Conservation (phyloP, 2,888 invertebrate genomes). For the Philereme vetulata region DNA sequence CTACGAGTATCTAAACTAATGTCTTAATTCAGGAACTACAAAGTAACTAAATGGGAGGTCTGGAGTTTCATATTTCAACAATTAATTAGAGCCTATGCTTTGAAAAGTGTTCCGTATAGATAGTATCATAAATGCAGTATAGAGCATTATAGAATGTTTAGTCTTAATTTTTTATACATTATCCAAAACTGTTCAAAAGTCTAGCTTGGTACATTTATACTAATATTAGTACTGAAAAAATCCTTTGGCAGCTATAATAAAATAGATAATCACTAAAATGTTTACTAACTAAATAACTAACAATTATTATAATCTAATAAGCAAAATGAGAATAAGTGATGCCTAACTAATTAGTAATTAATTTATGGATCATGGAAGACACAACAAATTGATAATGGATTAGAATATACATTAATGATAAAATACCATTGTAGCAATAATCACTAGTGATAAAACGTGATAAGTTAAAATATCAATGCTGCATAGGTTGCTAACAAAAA, state of each 20-base stretch:
- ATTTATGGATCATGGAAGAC: constrained; percentile 55
- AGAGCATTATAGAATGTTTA: constrained; percentile 6
- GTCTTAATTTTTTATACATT: constrained; percentile 1
- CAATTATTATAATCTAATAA: constrained; percentile 13
- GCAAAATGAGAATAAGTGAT: constrained; percentile 38
- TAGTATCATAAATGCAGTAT: constrained; percentile 20
- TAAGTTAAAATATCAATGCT: not conserved
- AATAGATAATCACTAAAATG: constrained; percentile 6
- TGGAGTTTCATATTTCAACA: constrained; percentile 4
- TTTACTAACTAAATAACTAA: constrained; percentile 21
- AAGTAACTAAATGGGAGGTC: constrained; percentile 6
- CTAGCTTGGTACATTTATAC: constrained; percentile 3
- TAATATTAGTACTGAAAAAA: constrained; percentile 16
- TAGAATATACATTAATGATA: constrained; percentile 21
- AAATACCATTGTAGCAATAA: constrained; percentile 16
- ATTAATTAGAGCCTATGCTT: not conserved
- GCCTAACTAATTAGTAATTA: constrained; percentile 43
- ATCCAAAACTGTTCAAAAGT: constrained; percentile 4
- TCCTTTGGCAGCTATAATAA: constrained; percentile 31
- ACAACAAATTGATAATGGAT: constrained; percentile 45
- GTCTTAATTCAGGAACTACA: constrained; percentile 25
- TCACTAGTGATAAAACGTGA: constrained; percentile 5
- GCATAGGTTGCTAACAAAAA: constrained; percentile 5
- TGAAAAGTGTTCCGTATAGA: constrained; percentile 3
- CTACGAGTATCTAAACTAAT: constrained; percentile 20